phyloP scores from a whole-genome alignment of 2,797 vertebrate genomes.

The Eulemur mongoz region DNA sequence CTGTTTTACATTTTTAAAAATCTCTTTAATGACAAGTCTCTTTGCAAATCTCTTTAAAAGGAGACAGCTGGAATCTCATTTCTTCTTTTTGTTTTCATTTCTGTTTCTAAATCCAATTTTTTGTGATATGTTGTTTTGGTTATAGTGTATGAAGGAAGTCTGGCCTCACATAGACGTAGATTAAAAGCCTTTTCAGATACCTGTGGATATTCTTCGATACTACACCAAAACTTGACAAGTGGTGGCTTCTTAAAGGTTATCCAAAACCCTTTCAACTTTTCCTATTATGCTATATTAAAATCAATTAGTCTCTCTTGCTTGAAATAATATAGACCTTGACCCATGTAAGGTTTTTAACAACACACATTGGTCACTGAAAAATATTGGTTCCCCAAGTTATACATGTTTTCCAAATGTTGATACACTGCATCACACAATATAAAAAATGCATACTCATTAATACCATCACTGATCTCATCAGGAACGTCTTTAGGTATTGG shows the following conservation, averaged over 20 bases:
- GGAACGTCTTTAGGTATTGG: neutral
- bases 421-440: neutral
- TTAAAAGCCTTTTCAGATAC: neutral
- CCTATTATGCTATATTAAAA: neutral
- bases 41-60: conserved; percentile 1
- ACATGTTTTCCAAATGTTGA: neutral
- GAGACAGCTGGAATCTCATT: neutral
- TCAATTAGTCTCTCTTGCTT: neutral
- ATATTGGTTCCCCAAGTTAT: neutral
- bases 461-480: neutral
- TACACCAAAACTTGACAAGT: neutral
- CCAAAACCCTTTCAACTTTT: neutral
- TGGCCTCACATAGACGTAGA: neutral
- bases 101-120: neutral
- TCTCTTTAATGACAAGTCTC: neutral
- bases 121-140: neutral
- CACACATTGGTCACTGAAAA: neutral
- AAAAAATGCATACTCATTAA: neutral
- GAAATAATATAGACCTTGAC: neutral
- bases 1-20: neutral
- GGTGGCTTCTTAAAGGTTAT: neutral
- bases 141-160: neutral
- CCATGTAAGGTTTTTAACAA: neutral
- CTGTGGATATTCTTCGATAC: neutral
- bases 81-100: neutral